Conservation (phyloP, 2,888 invertebrate genomes). For the Aphelenchoides bicaudatus region DNA sequence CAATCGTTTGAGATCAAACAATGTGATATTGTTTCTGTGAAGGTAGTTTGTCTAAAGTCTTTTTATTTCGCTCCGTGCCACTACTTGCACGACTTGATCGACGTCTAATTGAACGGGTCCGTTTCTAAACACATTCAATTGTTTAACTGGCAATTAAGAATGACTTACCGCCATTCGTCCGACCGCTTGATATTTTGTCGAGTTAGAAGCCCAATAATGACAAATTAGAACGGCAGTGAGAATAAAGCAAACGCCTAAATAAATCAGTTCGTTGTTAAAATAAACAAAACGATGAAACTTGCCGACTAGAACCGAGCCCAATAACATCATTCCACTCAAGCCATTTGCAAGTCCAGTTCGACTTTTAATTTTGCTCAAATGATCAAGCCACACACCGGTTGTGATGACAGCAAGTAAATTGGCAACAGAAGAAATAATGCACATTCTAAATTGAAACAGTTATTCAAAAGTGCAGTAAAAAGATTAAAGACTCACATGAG, state of each 20-base stretch:
- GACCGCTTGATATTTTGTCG: conserved; percentile 54
- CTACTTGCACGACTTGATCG: conserved; percentile 45
- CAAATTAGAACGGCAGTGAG: conserved; percentile 57
- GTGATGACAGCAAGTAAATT: conserved; percentile 56
- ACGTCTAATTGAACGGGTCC: conserved; percentile 42
- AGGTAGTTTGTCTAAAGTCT: too few species aligned
- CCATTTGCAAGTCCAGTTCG: conserved; percentile 55
- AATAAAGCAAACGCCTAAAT: conserved; percentile 54
- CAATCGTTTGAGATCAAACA: too few species aligned
- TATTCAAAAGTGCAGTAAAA: too few species aligned
- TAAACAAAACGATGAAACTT: background rate
- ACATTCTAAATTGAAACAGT: conserved; percentile 48
- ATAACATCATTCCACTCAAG: conserved; percentile 54
- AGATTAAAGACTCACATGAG: conserved; percentile 29
- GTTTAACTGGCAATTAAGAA: background rate
- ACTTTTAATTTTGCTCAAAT: conserved; percentile 55
- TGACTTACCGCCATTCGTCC: conserved; percentile 41
- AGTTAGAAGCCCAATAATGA: conserved; percentile 58
- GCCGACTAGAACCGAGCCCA: conserved; percentile 53
- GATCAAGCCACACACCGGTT: conserved; percentile 57
- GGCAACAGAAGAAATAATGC: conserved; percentile 55
- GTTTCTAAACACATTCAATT: conserved; percentile 39
- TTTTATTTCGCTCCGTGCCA: conserved; percentile 33
- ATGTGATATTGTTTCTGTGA: conserved; percentile 18
- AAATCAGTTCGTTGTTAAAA: background rate